phyloP scores from a whole-genome alignment of 2,113 vertebrate species.

The Gobiocypris rarus region DNA sequence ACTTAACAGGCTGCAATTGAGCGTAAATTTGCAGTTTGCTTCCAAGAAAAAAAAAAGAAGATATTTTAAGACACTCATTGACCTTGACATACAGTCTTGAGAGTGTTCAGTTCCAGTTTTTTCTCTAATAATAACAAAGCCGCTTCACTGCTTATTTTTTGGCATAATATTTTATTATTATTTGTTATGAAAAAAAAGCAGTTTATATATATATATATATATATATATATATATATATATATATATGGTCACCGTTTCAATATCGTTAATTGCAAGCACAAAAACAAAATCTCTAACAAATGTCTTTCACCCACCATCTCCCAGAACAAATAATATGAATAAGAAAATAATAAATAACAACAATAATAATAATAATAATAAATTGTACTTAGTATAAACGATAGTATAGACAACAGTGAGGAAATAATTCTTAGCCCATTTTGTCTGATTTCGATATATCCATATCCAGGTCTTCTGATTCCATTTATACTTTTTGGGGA shows the following conservation, averaged over 20 bases:
- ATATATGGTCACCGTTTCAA: too few species aligned
- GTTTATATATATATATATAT: background rate
- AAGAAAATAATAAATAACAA: background rate
- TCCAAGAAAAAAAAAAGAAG: background rate
- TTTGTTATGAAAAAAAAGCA: background rate
- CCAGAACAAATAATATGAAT: background rate
- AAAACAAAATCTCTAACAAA: background rate
- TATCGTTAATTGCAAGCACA: background rate
- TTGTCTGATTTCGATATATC: too few species aligned
- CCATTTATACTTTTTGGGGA: background rate
- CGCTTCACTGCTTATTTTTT: background rate
- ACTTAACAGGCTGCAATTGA: background rate
- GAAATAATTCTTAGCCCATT: background rate
- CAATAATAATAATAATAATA: background rate
- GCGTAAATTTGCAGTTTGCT: slow-evolving; percentile 10
- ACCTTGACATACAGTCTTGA: slow-evolving; percentile 9
- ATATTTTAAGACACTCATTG: background rate
- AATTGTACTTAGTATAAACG: background rate
- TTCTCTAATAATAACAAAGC: background rate
- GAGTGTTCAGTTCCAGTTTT: background rate
- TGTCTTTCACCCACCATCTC: background rate
- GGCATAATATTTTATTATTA: background rate
- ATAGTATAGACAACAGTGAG: background rate
- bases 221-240: too few species aligned
- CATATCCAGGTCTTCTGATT: background rate